phyloP scores from a whole-genome alignment of 2,113 vertebrate genomes.

The Archocentrus centrarchus region DNA sequence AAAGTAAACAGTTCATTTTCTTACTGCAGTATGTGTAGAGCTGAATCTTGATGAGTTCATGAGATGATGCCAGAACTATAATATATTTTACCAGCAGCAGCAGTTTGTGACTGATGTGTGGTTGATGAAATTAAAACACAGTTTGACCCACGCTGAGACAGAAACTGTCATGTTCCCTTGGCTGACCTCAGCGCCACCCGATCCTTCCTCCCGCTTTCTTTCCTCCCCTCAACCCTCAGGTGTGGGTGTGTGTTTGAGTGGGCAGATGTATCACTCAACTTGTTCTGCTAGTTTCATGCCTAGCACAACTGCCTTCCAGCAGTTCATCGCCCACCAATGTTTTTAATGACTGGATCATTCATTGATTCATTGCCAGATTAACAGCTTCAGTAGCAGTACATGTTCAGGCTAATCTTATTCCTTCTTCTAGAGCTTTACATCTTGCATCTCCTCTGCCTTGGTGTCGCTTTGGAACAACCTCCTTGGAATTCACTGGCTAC shows the following conservation, averaged over 20 bases:
- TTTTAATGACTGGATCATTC: neutral
- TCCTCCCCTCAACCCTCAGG: neutral
- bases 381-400: neutral
- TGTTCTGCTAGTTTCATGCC: neutral
- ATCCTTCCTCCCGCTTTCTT: neutral
- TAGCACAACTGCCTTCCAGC: neutral
- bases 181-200: neutral
- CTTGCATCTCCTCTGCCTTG: too few species aligned
- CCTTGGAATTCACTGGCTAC: too few species aligned
- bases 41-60: neutral
- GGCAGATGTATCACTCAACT: neutral
- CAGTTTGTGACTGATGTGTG: neutral
- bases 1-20: neutral
- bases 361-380: neutral
- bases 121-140: neutral
- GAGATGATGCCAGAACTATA: neutral
- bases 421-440: too few species aligned
- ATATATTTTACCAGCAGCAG: neutral
- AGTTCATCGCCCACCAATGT: neutral
- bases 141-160: neutral
- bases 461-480: too few species aligned
- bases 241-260: neutral
- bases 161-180: neutral
- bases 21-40: too few species aligned
- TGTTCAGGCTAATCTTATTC: neutral